Percentiles rank a stretch among this genome's conserved stretches.
These are phyloP conservation scores for Suncus etruscus DNA, from an alignment of 2,113 vertebrate species.

Conservation along the genomic window DNA sequence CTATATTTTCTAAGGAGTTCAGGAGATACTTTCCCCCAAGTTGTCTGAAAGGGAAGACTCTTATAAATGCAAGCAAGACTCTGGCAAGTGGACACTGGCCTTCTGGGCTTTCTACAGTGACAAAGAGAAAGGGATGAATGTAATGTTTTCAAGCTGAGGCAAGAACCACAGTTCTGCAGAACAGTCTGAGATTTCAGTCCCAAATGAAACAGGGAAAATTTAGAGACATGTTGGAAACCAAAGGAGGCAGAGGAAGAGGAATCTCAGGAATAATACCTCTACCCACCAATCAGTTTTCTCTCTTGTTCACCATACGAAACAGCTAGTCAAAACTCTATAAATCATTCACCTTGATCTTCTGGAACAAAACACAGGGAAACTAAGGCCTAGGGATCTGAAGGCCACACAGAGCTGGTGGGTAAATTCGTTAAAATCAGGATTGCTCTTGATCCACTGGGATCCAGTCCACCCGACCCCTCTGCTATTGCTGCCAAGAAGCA, in stretches of 20 bases:
- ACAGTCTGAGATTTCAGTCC: conserved; percentile 27
- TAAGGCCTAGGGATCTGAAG: neutral
- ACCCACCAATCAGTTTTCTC: neutral
- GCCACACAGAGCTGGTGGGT: neutral
- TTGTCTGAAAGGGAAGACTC: conserved; percentile 28
- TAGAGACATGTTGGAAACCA: neutral
- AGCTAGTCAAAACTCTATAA: neutral
- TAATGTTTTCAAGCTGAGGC: neutral
- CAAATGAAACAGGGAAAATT: neutral
- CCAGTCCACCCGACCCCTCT: neutral
- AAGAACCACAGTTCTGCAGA: neutral
- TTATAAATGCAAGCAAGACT: conserved; percentile 33
- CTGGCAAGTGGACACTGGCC: conserved; percentile 46
- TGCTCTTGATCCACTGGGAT: neutral
- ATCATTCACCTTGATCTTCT: neutral
- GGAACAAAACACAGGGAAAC: neutral
- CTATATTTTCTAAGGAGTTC: neutral
- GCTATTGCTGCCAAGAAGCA: neutral
- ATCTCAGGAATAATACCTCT: neutral
- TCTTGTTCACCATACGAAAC: neutral
- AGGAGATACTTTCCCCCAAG: neutral
- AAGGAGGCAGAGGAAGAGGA: neutral
- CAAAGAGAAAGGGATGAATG: conserved; percentile 50
- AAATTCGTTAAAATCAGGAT: too few species aligned
- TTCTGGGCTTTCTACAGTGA: conserved; percentile 48